Conservation (phyloP, 2,888 invertebrate genomes). For the Noctua comes region DNA sequence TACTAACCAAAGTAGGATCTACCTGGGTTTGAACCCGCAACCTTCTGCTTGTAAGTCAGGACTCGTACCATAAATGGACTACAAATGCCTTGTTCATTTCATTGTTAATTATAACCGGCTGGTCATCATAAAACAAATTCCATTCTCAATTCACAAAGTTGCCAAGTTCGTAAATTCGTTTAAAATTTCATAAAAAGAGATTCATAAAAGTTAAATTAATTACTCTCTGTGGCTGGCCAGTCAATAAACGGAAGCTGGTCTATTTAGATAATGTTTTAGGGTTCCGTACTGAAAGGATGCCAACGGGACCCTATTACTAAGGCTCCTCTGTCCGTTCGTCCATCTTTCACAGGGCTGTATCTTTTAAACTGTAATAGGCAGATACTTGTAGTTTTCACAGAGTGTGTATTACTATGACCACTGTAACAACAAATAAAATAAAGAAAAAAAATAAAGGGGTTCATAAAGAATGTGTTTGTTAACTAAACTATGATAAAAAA, state of each 20-base stretch:
- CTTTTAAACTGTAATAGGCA: neutral
- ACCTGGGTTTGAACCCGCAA: neutral
- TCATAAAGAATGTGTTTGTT: neutral
- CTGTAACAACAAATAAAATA: neutral
- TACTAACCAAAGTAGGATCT: neutral
- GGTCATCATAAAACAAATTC: conserved; percentile 5
- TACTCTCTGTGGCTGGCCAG: conserved; percentile 35
- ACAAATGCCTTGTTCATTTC: neutral
- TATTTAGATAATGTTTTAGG: conserved; percentile 48
- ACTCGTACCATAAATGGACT: neutral
- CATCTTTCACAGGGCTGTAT: neutral
- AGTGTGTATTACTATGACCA: neutral
- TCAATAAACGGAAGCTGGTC: conserved; percentile 52
- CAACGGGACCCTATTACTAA: neutral
- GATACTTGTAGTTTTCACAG: neutral
- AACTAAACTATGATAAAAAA: neutral
- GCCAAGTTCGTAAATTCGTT: conserved; percentile 24
- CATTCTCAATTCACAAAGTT: conserved; percentile 30
- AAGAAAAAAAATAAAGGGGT: neutral
- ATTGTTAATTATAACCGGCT: neutral
- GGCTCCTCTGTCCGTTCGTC: neutral
- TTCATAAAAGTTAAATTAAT: conserved; percentile 53
- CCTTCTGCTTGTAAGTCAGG: neutral
- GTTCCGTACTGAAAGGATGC: neutral
- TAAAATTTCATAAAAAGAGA: conserved; percentile 37